Base-by-base conservation (phyloP, 1,140 invertebrate genomes). In the Brachionus manjavacas region DNA sequence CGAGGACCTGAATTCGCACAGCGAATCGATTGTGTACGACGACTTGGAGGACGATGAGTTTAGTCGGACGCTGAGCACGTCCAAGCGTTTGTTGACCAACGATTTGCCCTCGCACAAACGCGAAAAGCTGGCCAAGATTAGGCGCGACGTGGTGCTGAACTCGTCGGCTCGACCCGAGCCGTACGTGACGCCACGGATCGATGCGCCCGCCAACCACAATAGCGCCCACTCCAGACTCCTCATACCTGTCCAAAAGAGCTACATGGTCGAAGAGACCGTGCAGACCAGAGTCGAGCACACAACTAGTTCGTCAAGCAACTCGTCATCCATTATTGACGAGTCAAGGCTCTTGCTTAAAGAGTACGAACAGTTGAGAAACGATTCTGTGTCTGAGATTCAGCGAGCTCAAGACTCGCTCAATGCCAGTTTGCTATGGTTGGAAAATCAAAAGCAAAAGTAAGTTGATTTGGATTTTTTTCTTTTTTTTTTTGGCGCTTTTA, bases 391-490 rank as follows among this genome's bases (percentile, higher is more conserved):
- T 9, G 79, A 81, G 39, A 81, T 81, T 11, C 79, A 81, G 41
- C 20, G 79, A 12, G 79, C 79, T 20, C 79, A 81, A 14, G 79
- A 81, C 39, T 81, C 79, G 8, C 28, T 81, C 6, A 81, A 81
- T 20, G 79, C 79, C 23, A 81, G 79, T 68, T 41, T 81, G 23
- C 12, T 81, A 2, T 81, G 79, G 79, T 28, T 81, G 1, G 79
- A 81, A 28, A 81, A 81, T 64, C 79, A 81, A 68, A 81, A 81
- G 25, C 35, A 64, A 68, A 81, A 68, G 79, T 81, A 68, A 81
- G 49, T 64, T 41, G 8, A 16, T 74, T 20, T 25, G 25, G 31
- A 35, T 11, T 11, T 35, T 35, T 70, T 39, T 35, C 39, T 39
- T 28, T 16, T 2, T 6, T 70, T n/a, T 55, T n/a, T n/a, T n/a